These are phyloP conservation scores for Noctua janthina DNA, from an alignment of 2,888 invertebrate species.

Conservation along the genomic window DNA sequence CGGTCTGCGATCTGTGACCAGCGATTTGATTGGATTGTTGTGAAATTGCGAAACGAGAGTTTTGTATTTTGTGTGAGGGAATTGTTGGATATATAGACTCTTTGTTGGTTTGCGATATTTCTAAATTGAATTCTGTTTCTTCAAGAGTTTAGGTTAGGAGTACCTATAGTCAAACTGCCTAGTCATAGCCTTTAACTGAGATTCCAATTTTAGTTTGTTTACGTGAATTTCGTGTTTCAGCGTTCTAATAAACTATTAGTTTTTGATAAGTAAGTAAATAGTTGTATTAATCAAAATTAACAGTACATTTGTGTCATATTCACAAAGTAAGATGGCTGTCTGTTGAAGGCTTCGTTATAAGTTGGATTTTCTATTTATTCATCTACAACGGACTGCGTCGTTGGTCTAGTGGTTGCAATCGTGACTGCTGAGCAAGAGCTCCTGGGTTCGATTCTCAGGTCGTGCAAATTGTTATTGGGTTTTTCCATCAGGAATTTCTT, in stretches of 20 bases:
- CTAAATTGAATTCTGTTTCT: neutral
- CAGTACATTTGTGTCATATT: neutral
- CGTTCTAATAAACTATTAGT: neutral
- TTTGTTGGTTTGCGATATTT: constrained; percentile 4
- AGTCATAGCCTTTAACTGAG: neutral
- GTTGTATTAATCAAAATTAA: neutral
- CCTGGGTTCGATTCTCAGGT: too few species aligned
- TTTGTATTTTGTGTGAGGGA: constrained; percentile 9
- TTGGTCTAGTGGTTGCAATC: too few species aligned
- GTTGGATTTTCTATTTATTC: neutral
- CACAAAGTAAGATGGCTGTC: neutral
- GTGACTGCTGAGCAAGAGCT: too few species aligned
- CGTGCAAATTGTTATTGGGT: too few species aligned
- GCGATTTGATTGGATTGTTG: constrained; percentile 33
- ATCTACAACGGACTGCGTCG: too few species aligned
- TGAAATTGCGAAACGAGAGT: constrained; percentile 16
- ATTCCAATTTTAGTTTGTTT: neutral
- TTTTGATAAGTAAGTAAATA: neutral
- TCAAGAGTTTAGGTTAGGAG: too few species aligned
- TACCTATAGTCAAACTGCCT: neutral
- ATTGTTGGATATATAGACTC: neutral
- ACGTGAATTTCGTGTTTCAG: neutral
- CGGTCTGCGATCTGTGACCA: constrained; percentile 25
- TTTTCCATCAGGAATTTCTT: too few species aligned
- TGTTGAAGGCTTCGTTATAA: neutral